phyloP scores from a whole-genome alignment of 2,113 vertebrate genomes.

The Atlantisia rogersi region DNA sequence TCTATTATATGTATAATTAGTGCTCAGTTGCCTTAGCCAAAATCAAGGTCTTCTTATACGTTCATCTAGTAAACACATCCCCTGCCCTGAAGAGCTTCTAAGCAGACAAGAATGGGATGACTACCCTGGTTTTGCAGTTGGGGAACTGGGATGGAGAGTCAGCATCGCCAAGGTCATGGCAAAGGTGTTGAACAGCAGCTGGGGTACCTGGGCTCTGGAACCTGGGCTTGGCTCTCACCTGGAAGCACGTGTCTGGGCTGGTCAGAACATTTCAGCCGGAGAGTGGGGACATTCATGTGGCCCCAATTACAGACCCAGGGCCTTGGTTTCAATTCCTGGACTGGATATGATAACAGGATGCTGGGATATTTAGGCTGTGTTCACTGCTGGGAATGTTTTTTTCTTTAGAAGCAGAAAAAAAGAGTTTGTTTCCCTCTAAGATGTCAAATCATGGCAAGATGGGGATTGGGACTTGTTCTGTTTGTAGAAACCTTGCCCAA shows the following conservation, averaged over 20 bases:
- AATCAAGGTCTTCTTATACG: not conserved
- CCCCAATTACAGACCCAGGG: constrained; percentile 9
- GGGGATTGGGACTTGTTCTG: not conserved
- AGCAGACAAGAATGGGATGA: not conserved
- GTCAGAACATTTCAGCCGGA: fast-evolving
- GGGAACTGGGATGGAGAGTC: not conserved
- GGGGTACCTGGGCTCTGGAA: fast-evolving
- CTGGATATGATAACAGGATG: constrained; percentile 14
- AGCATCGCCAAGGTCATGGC: fast-evolving
- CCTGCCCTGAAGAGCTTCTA: not conserved
- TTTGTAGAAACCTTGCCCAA: not conserved
- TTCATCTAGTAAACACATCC: not conserved
- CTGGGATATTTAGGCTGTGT: not conserved
- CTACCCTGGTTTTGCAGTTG: not conserved
- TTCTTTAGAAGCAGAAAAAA: constrained; percentile 24
- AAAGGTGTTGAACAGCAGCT: not conserved
- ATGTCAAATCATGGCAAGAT: not conserved
- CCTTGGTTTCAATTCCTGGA: constrained; percentile 12
- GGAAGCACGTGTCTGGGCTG: not conserved
- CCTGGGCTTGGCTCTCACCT: not conserved
- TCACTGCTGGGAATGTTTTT: constrained; percentile 6
- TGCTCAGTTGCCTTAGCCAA: not conserved
- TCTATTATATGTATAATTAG: not conserved
- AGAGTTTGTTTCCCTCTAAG: not conserved
- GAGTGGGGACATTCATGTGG: not conserved